phyloP scores from a whole-genome alignment of 2,888 invertebrate species.

The Conchocele bisecta region DNA sequence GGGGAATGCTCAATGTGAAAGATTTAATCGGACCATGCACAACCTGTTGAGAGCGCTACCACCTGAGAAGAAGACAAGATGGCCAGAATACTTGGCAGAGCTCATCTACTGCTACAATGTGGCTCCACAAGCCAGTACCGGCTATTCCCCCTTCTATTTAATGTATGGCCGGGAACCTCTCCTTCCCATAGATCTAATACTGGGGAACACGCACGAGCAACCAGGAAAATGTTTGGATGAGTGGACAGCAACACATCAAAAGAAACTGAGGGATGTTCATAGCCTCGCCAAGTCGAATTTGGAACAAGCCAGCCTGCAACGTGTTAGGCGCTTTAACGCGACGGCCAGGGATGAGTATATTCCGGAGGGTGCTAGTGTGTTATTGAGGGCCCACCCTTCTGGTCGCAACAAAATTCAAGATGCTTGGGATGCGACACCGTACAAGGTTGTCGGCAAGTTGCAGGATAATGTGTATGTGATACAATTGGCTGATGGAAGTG shows the following conservation, averaged over 20 bases:
- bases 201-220: not conserved
- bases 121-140: conserved; percentile 49
- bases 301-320: not conserved
- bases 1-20: conserved; percentile 45
- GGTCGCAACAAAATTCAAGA: conserved; percentile 36
- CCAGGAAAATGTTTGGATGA: not conserved
- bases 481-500: conserved; percentile 38
- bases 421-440: conserved; percentile 33
- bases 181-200: conserved; percentile 16
- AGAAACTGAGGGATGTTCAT: not conserved
- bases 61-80: conserved; percentile 45
- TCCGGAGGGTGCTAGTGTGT: not conserved
- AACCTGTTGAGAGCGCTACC: conserved; percentile 47
- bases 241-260: not conserved
- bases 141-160: conserved; percentile 38
- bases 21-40: conserved; percentile 55
- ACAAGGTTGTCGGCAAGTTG: conserved; percentile 16
- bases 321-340: not conserved
- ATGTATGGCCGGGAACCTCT: conserved; percentile 44
- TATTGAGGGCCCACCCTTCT: not conserved
- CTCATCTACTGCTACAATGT: conserved; percentile 45
- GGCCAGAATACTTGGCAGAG: conserved; percentile 50
- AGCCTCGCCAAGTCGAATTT: not conserved
- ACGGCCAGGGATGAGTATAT: not conserved
- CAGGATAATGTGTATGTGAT: conserved; percentile 33